Percentiles rank a stretch among this genome's conserved stretches.
Conservation (phyloP, 2,113 vertebrate species). For the Hippolais icterina region DNA sequence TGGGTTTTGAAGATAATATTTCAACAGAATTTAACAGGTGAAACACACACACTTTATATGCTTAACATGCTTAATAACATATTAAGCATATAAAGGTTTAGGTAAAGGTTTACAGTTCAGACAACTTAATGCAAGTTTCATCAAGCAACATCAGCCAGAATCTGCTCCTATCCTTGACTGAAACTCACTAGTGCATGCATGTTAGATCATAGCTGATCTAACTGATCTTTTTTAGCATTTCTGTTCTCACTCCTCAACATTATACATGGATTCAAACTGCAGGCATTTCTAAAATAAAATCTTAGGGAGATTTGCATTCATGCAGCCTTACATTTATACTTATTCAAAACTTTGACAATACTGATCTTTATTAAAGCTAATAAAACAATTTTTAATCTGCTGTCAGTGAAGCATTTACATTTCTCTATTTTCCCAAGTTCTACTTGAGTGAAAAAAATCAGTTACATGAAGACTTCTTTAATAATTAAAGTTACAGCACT, state of each 20-base stretch:
- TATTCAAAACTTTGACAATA: slow-evolving; percentile 18
- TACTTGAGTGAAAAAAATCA: slow-evolving; percentile 34
- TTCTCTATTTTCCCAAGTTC: slow-evolving; percentile 43
- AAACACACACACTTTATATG: neutral
- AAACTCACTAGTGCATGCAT: neutral
- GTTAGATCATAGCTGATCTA: neutral
- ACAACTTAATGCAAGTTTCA: neutral
- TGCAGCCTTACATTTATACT: neutral
- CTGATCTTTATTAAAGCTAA: slow-evolving; percentile 37
- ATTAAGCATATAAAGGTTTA: no score
- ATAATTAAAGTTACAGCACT: neutral
- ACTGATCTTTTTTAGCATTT: neutral
- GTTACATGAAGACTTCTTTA: neutral
- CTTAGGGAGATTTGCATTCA: neutral
- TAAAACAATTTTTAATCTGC: slow-evolving; percentile 19
- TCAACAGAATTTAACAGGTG: neutral
- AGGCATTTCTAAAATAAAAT: neutral
- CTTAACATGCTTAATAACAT: no score
- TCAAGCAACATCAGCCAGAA: neutral
- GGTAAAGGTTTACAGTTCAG: neutral
- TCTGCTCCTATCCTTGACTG: neutral
- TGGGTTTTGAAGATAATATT: neutral
- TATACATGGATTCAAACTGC: neutral
- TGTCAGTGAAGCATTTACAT: slow-evolving; percentile 32
- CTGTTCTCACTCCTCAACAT: neutral